Evolutionary conservation across 2,888 invertebrate species (phyloP).

Genomic region (Drosophila nr. medialis): DNA sequence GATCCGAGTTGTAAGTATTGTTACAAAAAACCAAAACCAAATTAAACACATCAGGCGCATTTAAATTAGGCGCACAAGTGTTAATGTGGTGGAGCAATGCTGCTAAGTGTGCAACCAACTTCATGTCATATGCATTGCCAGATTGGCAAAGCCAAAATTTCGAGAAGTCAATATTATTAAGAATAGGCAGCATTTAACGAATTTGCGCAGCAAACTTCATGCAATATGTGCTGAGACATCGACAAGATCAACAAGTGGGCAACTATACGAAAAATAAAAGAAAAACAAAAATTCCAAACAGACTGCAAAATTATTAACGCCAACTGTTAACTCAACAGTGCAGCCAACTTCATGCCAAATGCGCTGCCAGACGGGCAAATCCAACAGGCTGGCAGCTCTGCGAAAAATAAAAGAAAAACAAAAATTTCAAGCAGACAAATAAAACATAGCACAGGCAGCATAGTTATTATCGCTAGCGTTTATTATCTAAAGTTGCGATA

Average conservation of each 20-base stretch:
- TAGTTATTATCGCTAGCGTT: conserved; percentile 57
- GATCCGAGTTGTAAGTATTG: conserved; percentile 92
- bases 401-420: conserved; percentile 34
- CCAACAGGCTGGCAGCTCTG: conserved; percentile 30
- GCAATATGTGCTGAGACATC: conserved; percentile 13
- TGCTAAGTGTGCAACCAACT: conserved; percentile 33
- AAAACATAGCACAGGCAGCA: conserved; percentile 19
- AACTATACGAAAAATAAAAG: conserved; percentile 1
- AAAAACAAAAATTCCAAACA: neutral
- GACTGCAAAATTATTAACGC: neutral
- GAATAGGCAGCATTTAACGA: neutral
- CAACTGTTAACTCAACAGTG: neutral
- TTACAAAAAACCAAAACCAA: neutral
- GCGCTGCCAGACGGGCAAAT: conserved; percentile 26
- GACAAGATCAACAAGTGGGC: conserved; percentile 11
- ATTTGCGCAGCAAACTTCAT: neutral
- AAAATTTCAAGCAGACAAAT: conserved; percentile 38
- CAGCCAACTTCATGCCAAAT: conserved; percentile 34
- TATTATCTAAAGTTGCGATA: conserved; percentile 68
- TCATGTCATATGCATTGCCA: conserved; percentile 30
- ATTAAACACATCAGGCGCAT: neutral
- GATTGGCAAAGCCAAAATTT: neutral
- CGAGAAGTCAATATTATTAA: neutral
- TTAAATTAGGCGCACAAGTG: neutral
- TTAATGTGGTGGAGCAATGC: conserved; percentile 13